These are phyloP conservation scores for Thereva nobilitata DNA, from an alignment of 2,888 invertebrate genomes.

Conservation along the genomic window DNA sequence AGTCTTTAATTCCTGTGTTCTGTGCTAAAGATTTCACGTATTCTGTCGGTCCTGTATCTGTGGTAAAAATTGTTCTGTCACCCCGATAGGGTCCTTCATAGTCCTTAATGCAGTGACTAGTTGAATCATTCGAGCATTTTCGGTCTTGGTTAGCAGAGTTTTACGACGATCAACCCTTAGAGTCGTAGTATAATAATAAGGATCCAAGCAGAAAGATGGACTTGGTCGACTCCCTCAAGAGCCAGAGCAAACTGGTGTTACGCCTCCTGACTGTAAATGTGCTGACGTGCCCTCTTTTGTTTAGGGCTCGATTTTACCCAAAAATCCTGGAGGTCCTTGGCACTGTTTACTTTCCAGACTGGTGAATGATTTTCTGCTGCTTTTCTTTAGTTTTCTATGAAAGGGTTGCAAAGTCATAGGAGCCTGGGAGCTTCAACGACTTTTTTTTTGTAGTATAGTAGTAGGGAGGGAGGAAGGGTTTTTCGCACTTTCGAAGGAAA, in stretches of 20 bases:
- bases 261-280: constrained; percentile 16
- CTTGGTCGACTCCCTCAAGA: neutral
- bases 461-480: no score
- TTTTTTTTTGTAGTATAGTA: no score
- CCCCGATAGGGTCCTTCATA: neutral
- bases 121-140: constrained; percentile 10
- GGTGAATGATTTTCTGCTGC: constrained; percentile 24
- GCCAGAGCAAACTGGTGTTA: constrained; percentile 9
- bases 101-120: constrained; percentile 10
- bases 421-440: neutral
- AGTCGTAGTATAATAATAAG: neutral
- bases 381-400: constrained; percentile 9
- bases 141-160: constrained; percentile 13
- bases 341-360: constrained; percentile 29
- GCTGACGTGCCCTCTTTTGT: constrained; percentile 15
- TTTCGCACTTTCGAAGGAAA: no score
- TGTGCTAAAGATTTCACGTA: constrained; percentile 24
- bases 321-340: constrained; percentile 4
- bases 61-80: constrained; percentile 28
- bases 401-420: constrained; percentile 3
- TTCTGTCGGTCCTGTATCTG: neutral
- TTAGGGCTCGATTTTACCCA: neutral
- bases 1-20: constrained; percentile 29
- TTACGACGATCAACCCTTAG: constrained; percentile 10
- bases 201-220: neutral